Base-by-base conservation (phyloP, 2,888 invertebrate species). In the Tetramorium bicarinatum region DNA sequence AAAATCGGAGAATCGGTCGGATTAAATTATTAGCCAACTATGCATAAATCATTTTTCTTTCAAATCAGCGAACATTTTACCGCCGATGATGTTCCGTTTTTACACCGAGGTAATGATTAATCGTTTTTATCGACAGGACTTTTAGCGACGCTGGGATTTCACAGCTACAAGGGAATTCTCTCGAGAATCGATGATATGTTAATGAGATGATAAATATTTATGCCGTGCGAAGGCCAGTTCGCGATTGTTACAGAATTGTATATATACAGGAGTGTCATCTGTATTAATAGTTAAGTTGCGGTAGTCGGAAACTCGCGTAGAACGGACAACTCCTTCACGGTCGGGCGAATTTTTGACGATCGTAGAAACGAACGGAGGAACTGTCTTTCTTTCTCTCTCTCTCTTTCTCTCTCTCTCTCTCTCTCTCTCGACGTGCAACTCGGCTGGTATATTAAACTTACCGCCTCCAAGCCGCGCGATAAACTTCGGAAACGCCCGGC, bases 171-270 rank as follows among this genome's bases (percentile, higher is more conserved):
- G 59, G 49, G 79, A 85, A 88, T 82, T 83, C 88, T 84, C 88
- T 29, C 67, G 74, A 81, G 86, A 84, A 89, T 82, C 86, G 87
- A 88, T 89, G 87, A 86, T 87, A 82, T 84, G 89, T 38, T 87
- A 88, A 89, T 83, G 89, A 89, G 86, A 80, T 77, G 86, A 89
- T 89, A 89, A 89, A 89, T 89, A 89, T 89, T 89, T 87, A 88
- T 86, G 82, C 77, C 82, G 81, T 74, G 38, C 83, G 75, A 85
- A 69, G 79, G 72, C 74, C 82, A 76, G 69, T 47, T 56, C 66
- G 82, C 83, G 75, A 88, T 85, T 88, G 87, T 88, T 84, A 84
- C 85, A 62, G 80, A 85, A 85, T 72, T 83, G 6, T 83, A 67
- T 29, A 67, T 66, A 66, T 29, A 47, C 29, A 66, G 81, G 21